Percentiles rank a stretch among this genome's conserved stretches.
These are phyloP conservation scores for Nebria salina DNA, from an alignment of 2,888 invertebrate genomes.

Conservation along the genomic window DNA sequence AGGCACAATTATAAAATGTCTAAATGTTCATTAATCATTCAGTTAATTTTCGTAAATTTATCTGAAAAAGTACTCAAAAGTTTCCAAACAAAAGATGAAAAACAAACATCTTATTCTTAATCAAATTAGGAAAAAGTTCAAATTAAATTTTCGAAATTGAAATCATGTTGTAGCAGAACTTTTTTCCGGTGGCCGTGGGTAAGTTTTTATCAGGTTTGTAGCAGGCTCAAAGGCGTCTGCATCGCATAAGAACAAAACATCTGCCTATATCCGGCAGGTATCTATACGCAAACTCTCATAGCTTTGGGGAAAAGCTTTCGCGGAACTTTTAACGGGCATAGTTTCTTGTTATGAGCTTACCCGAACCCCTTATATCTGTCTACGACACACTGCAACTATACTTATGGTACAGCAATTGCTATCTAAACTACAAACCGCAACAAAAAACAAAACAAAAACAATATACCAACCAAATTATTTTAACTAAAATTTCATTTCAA, in stretches of 20 bases:
- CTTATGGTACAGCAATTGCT: neutral
- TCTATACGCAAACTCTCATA: slow-evolving; percentile 15
- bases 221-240: neutral
- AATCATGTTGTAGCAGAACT: slow-evolving; percentile 10
- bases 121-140: slow-evolving; percentile 30
- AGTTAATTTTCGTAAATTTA: slow-evolving; percentile 19
- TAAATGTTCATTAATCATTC: slow-evolving; percentile 32
- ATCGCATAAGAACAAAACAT: slow-evolving; percentile 29
- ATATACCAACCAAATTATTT: no score
- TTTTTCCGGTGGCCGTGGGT: neutral
- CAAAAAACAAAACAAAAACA: no score
- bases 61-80: slow-evolving; percentile 31
- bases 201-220: slow-evolving; percentile 13
- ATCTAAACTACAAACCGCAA: neutral
- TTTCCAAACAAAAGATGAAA: slow-evolving; percentile 27
- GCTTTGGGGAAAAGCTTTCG: slow-evolving; percentile 17
- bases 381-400: neutral
- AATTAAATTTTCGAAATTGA: slow-evolving; percentile 34
- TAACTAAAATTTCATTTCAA: no score
- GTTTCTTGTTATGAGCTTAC: slow-evolving; percentile 42
- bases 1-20: no score
- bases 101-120: slow-evolving; percentile 25
- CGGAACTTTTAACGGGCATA: slow-evolving; percentile 39
- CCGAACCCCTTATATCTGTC: neutral
- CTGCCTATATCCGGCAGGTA: slow-evolving; percentile 40